Base-by-base conservation (phyloP, 2,797 vertebrate genomes). In the Channa striata region DNA sequence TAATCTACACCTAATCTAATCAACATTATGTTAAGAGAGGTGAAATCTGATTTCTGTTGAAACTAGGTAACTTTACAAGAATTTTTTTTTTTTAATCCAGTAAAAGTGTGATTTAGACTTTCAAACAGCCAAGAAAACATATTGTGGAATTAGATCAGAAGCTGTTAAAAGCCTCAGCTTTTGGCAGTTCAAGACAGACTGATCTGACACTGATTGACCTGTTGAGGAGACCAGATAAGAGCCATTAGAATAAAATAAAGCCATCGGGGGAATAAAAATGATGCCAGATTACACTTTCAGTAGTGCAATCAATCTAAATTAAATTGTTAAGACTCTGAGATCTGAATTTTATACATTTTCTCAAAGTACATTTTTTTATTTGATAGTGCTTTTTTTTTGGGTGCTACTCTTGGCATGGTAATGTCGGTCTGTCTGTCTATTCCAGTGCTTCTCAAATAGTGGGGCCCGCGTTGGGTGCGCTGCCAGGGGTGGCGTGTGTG, bases 211-310 rank as follows among this genome's bases (percentile, higher is more conserved):
- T 59, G 54, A 68, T 54, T 47, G 46, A 74, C 46, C 58, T 74
- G 63, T 36, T 67, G 25, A 59, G 25, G 12, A 40, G 10, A 36
- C 43, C 11, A 4, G 60, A 61, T 30, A 63, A 47, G 12, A 80
- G 65, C 54, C 60, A 74, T 84, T 81, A 82, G 47, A 25, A 82
- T 81, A 33, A 78, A 74, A 84, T 76, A 51, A 79, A 80, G 19
- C 61, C 51, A 76, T 64, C 19, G 30, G 46, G 12, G 11, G 20
- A 53, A 37, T 30, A 62, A 51, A 14, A 14, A 46, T 44, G 20
- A 63, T 16, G 21, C 19, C 52, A 53, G 5, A 62, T 68, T 46
- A 57, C 11, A 63, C 49, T 37, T 43, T 47, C 36, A 59, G 44
- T 17, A 11, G 44, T 11, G 6, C 53, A 59, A 46, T 76, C 52